Evolutionary conservation across 2,888 invertebrate species (phyloP).

Genomic region (Ochlodes sylvanus): DNA sequence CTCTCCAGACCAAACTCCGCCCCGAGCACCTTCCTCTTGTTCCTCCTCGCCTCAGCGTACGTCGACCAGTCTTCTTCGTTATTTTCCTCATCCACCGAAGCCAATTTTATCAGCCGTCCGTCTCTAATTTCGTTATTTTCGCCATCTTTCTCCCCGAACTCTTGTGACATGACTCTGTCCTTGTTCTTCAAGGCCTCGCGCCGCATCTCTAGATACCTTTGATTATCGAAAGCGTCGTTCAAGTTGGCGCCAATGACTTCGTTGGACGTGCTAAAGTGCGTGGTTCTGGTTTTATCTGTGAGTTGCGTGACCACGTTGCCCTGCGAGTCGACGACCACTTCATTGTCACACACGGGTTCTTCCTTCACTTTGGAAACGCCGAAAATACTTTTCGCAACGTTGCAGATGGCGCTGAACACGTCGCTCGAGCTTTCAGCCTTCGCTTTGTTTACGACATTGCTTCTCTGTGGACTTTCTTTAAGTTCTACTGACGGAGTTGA

Average conservation of each 20-base stretch:
- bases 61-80: conserved; percentile 57
- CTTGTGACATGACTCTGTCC: conserved; percentile 80
- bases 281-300: conserved; percentile 50
- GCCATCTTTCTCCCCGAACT: conserved; percentile 68
- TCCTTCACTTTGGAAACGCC: conserved; percentile 55
- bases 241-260: conserved; percentile 66
- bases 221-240: conserved; percentile 59
- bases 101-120: conserved; percentile 47
- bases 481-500: conserved; percentile 39
- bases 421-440: conserved; percentile 57
- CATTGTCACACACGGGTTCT: conserved; percentile 62
- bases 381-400: conserved; percentile 69
- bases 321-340: conserved; percentile 65
- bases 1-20: conserved; percentile 56
- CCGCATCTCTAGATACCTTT: conserved; percentile 66
- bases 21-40: conserved; percentile 69
- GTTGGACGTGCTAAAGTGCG: conserved; percentile 60
- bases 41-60: conserved; percentile 65
- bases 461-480: conserved; percentile 46
- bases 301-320: conserved; percentile 62
- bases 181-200: conserved; percentile 78
- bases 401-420: conserved; percentile 68
- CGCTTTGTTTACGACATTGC: conserved; percentile 50
- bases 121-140: conserved; percentile 62
- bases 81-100: conserved; percentile 64